Evolutionary conservation across 92 coral and sea anemone species (phyloP), one percentile per base, ranked within the genome.

Genomic region (Pocillopora grandis): DNA sequence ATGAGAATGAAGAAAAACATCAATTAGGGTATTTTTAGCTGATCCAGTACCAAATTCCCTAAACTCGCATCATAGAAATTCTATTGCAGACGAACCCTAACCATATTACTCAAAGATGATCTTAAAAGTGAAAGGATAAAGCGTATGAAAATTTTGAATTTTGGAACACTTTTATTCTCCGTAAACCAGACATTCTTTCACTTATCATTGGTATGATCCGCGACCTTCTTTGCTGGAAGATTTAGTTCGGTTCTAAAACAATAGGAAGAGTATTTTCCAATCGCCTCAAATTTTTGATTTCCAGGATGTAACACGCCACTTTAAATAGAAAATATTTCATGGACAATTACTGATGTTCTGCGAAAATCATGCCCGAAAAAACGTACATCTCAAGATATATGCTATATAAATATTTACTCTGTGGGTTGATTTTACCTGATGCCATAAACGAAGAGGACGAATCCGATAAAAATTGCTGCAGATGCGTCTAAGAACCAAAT

Each of bases 401-500:
- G 0, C 16, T 14, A 12, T 9, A 19, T 17, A 16, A 8, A 72
- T 19, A 48, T 0, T 27, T 27, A 27, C 31, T 27, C 31, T 42
- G 27, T n/a, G 5, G n/a, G 2, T 70, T 2, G 27, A 35, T 5
- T 6, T 63, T 72, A 94, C 99, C 99, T 89, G 66, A 88, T 77
- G 21, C 99, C 99, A 77, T 90, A 97, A 57, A 92, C 88, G 33
- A 97, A 79, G 37, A 97, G 85, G 42, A 91, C 82, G 62, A 97
- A 90, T 48, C 94, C 95, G 33, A 94, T 94, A 58, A 92, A 91
- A 31, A 97, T 75, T 42, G 99, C 95, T n/a, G 95, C 93, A 27
- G 93, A 86, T 33, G 99, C 98, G 87, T 97, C 99, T 74, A 97
- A 79, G 80, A 97, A 97, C 99, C 99, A 97, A 52, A 97, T 91